Conservation (phyloP, 1,140 invertebrate species). For the Neuroterus valhalla region DNA sequence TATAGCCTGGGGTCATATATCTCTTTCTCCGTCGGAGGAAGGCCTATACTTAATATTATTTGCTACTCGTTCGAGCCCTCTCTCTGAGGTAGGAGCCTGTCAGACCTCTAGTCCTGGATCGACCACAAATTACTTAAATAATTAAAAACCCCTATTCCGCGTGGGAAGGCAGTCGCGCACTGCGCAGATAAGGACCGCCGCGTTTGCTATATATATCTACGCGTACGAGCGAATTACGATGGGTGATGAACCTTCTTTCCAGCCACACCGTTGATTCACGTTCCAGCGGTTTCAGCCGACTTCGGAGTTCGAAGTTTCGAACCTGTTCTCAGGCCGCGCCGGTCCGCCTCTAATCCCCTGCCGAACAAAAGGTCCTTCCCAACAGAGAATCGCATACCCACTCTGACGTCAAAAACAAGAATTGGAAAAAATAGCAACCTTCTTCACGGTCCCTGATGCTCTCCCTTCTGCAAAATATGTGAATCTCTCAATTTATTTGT, state of each 20-base stretch:
- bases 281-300: not conserved
- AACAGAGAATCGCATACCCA: not conserved
- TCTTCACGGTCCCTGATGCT: too few species aligned
- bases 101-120: slow-evolving; percentile 57
- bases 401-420: slow-evolving; percentile 1
- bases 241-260: slow-evolving; percentile 13
- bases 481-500: too few species aligned
- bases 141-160: slow-evolving; percentile 69
- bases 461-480: too few species aligned
- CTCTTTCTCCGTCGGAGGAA: slow-evolving; percentile 52
- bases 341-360: not conserved
- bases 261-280: not conserved
- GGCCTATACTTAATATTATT: slow-evolving; percentile 75
- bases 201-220: slow-evolving; percentile 10
- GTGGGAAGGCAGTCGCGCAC: slow-evolving; percentile 64
- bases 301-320: not conserved
- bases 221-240: slow-evolving; percentile 7
- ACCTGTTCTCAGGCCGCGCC: not conserved
- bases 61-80: slow-evolving; percentile 63
- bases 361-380: slow-evolving; percentile 1
- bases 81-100: slow-evolving; percentile 51
- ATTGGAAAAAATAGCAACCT: not conserved
- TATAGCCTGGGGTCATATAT: slow-evolving; percentile 53
- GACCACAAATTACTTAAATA: slow-evolving; percentile 72
- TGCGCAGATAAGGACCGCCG: slow-evolving; percentile 50